Evolutionary conservation across 64 coral and sea anemone genomes (phyloP).

Genomic region (Pachyseris speciosa): DNA sequence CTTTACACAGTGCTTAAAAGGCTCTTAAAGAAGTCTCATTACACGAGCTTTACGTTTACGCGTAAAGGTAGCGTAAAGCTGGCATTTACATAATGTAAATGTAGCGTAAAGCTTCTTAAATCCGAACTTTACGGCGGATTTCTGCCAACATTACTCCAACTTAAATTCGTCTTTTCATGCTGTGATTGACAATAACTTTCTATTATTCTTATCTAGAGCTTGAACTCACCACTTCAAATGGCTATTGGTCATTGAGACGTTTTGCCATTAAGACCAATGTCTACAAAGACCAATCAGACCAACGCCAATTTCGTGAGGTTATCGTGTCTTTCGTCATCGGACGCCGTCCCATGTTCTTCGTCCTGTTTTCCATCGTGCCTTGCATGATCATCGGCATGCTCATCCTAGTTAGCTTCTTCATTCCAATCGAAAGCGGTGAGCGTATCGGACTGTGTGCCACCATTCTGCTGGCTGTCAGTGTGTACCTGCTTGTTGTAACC

Average conservation of each 20-base stretch:
- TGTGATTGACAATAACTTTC: neutral
- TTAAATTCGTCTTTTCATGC: too few species aligned
- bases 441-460: conserved; percentile 71
- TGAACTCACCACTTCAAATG: conserved; percentile 19
- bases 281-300: neutral
- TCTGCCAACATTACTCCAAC: too few species aligned
- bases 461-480: conserved; percentile 76
- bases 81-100: too few species aligned
- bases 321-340: conserved; percentile 5
- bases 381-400: conserved; percentile 63
- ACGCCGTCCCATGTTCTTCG: conserved; percentile 48
- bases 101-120: too few species aligned
- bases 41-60: too few species aligned
- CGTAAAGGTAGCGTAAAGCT: too few species aligned
- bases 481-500: conserved; percentile 65
- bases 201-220: neutral
- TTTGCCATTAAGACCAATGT: neutral
- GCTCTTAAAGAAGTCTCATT: too few species aligned
- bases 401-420: conserved; percentile 63
- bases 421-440: conserved; percentile 76
- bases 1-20: too few species aligned
- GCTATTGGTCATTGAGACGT: conserved; percentile 19
- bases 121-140: too few species aligned
- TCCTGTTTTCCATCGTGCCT: conserved; percentile 62
- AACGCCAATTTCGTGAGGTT: neutral